Base-by-base conservation (phyloP, 2,113 vertebrate species). In the Cebidichthys violaceus region DNA sequence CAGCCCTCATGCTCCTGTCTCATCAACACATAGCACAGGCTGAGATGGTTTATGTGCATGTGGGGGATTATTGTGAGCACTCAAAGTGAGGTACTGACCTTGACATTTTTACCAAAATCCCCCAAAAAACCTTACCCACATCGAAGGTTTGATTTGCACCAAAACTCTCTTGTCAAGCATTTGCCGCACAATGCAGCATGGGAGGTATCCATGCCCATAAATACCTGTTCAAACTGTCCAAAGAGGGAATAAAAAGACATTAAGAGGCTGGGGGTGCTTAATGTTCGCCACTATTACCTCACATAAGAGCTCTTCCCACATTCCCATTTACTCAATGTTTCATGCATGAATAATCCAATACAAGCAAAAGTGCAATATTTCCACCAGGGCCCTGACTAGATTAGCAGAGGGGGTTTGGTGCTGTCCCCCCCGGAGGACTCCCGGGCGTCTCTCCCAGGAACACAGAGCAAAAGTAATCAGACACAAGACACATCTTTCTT, bases 401-500 rank as follows among this genome's bases (percentile, higher is more conserved):
- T 89, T 88, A 86, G 87, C 72, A 54, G 74, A 67, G 43, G 55
- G 76, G 81, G 52, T 66, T 79, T 65, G 77, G 70, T 66, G 37
- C 75, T 45, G 69, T 72, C 78, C 83, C 82, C 80, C 69, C 2
- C 13, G 55, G 57, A 90, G 88, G 88, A 86, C 83, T 82, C 80
- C 81, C 70, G 29, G 86, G 77, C 82, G 55, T 29, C 87, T 83
- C 88, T 90, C 83, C 60, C 84, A 89, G 88, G 85, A 94, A 90
- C 90, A 67, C 83, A 67, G 62, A 86, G 85, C 82, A 83, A 92
- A 89, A 90, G 89, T 92, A 92, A 92, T 94, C 92, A 92, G 89
- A 87, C 88, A 78, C 89, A 88, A 87, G 82, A 84, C 91, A 93
- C 90, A 93, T 94, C 92, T 94, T 90, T 91, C 89, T 93, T 92